These are phyloP conservation scores for Fratercula arctica DNA, from an alignment of 2,797 vertebrate genomes.

Conservation along the genomic window DNA sequence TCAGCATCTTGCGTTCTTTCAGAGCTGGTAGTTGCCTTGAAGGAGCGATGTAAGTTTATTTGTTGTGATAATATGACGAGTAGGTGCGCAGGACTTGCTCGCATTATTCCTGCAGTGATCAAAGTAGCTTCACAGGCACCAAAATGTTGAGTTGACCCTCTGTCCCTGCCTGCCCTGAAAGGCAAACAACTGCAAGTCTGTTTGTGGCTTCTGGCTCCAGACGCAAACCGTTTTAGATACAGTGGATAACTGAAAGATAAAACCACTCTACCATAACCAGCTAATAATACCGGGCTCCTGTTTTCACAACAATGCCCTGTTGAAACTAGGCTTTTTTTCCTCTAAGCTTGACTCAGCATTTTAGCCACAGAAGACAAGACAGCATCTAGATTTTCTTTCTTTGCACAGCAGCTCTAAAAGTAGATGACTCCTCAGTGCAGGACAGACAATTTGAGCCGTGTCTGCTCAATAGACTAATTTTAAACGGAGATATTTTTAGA, in stretches of 20 bases:
- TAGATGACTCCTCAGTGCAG: neutral
- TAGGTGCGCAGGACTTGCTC: neutral
- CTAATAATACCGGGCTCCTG: constrained; percentile 23
- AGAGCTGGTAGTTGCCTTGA: constrained; percentile 5
- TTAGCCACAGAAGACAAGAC: neutral
- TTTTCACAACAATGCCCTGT: constrained; percentile 5
- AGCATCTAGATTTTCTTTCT: neutral
- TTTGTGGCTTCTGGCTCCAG: constrained; percentile 48
- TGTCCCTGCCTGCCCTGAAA: constrained; percentile 1
- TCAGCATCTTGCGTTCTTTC: neutral
- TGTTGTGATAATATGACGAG: neutral
- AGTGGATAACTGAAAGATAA: constrained; percentile 17
- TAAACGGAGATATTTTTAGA: constrained; percentile 50
- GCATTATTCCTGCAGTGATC: neutral
- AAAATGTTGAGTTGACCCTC: constrained; percentile 4
- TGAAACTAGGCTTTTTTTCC: neutral
- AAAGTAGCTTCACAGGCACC: constrained; percentile 45
- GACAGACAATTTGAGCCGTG: constrained; percentile 14
- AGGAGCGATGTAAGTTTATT: constrained; percentile 6
- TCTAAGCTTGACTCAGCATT: constrained; percentile 38
- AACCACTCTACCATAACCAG: constrained; percentile 21
- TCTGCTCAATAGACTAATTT: constrained; percentile 63
- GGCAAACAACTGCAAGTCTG: constrained; percentile 40
- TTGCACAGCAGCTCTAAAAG: constrained; percentile 6
- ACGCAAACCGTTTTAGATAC: constrained; percentile 16